A percentile compares a stretch with the other conserved stretches of the same genome.
These are phyloP conservation scores for Podabrus alpinus DNA, from an alignment of 2,888 invertebrate species.

Conservation along the genomic window DNA sequence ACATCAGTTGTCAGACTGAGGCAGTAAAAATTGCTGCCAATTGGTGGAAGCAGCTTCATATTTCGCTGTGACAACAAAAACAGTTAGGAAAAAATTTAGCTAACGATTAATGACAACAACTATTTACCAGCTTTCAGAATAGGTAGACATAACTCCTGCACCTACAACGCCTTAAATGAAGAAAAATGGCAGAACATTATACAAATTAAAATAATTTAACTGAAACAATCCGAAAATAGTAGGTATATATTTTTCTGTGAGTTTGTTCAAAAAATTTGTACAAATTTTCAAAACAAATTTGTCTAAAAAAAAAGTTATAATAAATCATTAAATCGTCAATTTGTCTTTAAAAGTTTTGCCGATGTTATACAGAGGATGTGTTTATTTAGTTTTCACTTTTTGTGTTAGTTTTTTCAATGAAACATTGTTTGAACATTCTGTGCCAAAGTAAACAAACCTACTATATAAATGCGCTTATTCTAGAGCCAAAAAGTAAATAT, in stretches of 20 bases:
- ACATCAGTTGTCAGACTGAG: not conserved
- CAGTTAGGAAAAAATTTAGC: no score
- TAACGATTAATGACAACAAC: no score
- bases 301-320: constrained; percentile 11
- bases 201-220: no score
- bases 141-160: no score
- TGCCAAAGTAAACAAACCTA: constrained; percentile 41
- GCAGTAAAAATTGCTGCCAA: not conserved
- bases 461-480: constrained; percentile 35
- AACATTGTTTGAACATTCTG: constrained; percentile 41
- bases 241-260: no score
- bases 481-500: constrained; percentile 27
- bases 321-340: constrained; percentile 5
- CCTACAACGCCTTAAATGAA: no score
- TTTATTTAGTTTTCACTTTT: constrained; percentile 37
- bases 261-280: not conserved
- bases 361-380: constrained; percentile 23
- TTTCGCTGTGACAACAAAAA: no score
- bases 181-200: no score
- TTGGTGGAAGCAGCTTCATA: not conserved
- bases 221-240: no score
- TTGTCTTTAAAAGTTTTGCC: constrained; percentile 14
- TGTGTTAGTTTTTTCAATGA: constrained; percentile 38
- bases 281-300: constrained; percentile 8
- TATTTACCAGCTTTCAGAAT: no score